Evolutionary conservation across 2,113 vertebrate species (phyloP).

Genomic region (Guaruba guarouba): DNA sequence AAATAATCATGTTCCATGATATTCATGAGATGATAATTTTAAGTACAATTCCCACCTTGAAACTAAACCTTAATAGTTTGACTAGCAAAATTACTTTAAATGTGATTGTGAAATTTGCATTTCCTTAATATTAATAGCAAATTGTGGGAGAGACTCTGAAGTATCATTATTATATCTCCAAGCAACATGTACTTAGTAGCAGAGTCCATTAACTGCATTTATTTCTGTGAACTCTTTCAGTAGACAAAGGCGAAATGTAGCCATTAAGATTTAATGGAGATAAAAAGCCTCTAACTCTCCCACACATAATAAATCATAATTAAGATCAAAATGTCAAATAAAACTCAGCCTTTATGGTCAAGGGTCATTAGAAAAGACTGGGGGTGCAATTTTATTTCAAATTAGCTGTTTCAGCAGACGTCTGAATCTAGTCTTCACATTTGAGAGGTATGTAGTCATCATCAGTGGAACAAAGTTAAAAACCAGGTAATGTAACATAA

Average conservation of each 20-base stretch:
- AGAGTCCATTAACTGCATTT: slow-evolving; percentile 41
- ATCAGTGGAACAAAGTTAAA: neutral
- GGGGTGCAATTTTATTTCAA: neutral
- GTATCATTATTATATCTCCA: slow-evolving; percentile 57
- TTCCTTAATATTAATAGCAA: slow-evolving; percentile 55
- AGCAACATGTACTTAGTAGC: slow-evolving; percentile 55
- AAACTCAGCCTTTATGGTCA: slow-evolving; percentile 16
- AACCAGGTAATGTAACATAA: neutral
- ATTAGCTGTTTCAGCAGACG: neutral
- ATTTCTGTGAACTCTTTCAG: slow-evolving; percentile 37
- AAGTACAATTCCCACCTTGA: slow-evolving; percentile 35
- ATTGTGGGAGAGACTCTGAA: slow-evolving; percentile 56
- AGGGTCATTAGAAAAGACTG: neutral
- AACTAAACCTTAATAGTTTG: slow-evolving; percentile 50
- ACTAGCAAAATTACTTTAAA: slow-evolving; percentile 42
- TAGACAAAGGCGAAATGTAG: slow-evolving; percentile 42
- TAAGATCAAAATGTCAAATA: slow-evolving; percentile 22
- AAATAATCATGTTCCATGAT: slow-evolving; percentile 33
- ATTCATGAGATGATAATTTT: slow-evolving; percentile 51
- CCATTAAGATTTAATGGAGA: slow-evolving; percentile 47
- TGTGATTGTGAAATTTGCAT: slow-evolving; percentile 57
- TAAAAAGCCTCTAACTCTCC: neutral
- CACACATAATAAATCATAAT: slow-evolving; percentile 38
- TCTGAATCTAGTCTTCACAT: neutral
- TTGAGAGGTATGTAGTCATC: neutral